Evolutionary conservation across 37 sponge, comb jelly and placozoan genomes (phyloP).

Genomic region (Corticium candelabrum): DNA sequence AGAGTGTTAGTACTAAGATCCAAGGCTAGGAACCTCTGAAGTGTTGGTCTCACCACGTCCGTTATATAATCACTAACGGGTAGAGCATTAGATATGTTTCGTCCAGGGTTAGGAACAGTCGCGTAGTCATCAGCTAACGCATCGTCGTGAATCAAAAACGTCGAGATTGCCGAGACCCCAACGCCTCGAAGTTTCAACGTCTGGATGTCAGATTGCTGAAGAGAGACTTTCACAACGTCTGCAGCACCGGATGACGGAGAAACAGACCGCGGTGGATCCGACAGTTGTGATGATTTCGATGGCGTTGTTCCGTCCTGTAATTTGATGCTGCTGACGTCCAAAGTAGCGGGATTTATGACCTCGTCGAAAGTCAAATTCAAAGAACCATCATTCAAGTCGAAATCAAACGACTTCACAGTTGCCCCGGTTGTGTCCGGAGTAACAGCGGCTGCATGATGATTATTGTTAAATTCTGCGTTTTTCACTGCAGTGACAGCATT

Average conservation of each 20-base stretch:
- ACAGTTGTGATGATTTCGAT: neutral
- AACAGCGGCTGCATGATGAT: constrained; percentile 22
- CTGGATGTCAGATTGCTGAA: constrained; percentile 30
- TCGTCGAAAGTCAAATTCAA: constrained; percentile 63
- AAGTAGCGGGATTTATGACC: constrained; percentile 37
- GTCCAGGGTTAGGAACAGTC: neutral
- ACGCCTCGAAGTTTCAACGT: constrained; percentile 8
- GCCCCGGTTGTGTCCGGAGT: constrained; percentile 38
- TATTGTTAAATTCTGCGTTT: constrained; percentile 6
- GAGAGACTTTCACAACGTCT: constrained; percentile 6
- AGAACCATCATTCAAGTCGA: constrained; percentile 46
- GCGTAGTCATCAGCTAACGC: neutral
- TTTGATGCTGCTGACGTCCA: constrained; percentile 31
- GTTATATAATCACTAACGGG: neutral
- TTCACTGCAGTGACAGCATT: neutral
- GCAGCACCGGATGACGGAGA: neutral
- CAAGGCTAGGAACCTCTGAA: neutral
- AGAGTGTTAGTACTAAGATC: constrained; percentile 16
- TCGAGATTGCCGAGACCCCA: neutral
- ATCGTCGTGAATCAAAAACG: neutral
- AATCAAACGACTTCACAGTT: constrained; percentile 28
- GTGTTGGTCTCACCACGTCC: neutral
- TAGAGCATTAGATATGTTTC: neutral
- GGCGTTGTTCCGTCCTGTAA: constrained; percentile 3
- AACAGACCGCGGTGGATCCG: too few relatives aligned